Base-by-base conservation (phyloP, 2,113 vertebrate species). In the Alethe diademata region DNA sequence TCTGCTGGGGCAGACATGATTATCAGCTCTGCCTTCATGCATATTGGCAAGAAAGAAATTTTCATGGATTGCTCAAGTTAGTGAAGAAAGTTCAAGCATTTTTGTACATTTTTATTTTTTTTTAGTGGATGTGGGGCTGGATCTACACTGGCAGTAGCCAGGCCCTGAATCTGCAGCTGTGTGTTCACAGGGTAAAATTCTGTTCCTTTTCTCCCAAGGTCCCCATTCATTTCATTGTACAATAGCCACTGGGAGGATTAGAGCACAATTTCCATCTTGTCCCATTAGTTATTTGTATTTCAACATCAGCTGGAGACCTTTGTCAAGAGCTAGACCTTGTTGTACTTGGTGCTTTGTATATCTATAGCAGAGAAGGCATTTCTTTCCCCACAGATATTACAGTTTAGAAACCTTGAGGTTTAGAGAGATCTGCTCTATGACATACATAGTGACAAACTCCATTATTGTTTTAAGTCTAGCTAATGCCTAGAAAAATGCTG, bases 251-350 rank as follows among this genome's bases (percentile, higher is more conserved):
- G 85, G 88, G 90, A 94, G 85, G 85, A 94, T 94, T 95, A 88
- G 60, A 92, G 79, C 60, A 86, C 67, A 78, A 69, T 96, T 96
- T 96, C 76, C 51, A 90, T 94, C 94, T 92, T 92, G 72, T 94
- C 87, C 82, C 43, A 50, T 92, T 95, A 86, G 76, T 96, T 93
- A 93, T 83, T 96, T 96, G 90, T 92, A 73, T 92, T 96, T 74
- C 88, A 96, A 74, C 86, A 93, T 93, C 90, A 96, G 88, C 86
- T 94, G 93, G 94, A 95, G 93, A 93, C 94, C 92, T 97, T 92
- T 96, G 95, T 95, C 91, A 90, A 71, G 78, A 93, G 78, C 87
- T 76, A 88, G 95, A 94, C 96, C 94, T 93, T 83, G 83, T 88
- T 95, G 83, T 93, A 69, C 60, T 93, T 56, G 35, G 19, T 95